phyloP scores from a whole-genome alignment of 2,888 invertebrate species.

The Thymelicus acteon region DNA sequence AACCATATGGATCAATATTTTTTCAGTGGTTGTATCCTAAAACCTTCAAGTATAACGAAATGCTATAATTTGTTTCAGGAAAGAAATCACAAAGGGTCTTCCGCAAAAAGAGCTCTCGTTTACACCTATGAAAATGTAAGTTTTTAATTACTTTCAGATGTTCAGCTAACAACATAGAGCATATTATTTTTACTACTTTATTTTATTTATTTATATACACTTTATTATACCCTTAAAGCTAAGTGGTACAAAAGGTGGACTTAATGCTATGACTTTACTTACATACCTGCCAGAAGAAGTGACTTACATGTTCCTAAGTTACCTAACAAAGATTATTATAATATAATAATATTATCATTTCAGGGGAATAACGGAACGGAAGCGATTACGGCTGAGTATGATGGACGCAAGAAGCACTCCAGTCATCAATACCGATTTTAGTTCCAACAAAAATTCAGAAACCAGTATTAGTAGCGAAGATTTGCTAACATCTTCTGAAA shows the following conservation, averaged over 20 bases:
- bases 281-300: too few relatives aligned
- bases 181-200: too few relatives aligned
- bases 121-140: slow-evolving; percentile 87
- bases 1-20: too few relatives aligned
- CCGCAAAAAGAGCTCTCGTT: slow-evolving; percentile 86
- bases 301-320: too few relatives aligned
- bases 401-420: slow-evolving; percentile 77
- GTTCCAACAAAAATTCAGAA: slow-evolving; percentile 69
- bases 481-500: slow-evolving; percentile 72
- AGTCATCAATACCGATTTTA: slow-evolving; percentile 67
- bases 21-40: too few relatives aligned
- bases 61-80: slow-evolving; percentile 74
- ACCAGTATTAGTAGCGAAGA: slow-evolving; percentile 76
- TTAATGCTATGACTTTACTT: too few relatives aligned
- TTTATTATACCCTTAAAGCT: too few relatives aligned
- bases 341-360: too few relatives aligned
- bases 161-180: too few relatives aligned
- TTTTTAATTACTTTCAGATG: slow-evolving; percentile 40
- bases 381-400: slow-evolving; percentile 74
- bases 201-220: too few relatives aligned
- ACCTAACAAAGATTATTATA: not conserved
- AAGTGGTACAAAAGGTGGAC: too few relatives aligned
- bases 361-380: slow-evolving; percentile 77
- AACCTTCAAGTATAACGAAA: too few relatives aligned
- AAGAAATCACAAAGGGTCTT: slow-evolving; percentile 85